Percentiles rank a stretch among this genome's conserved stretches.
phyloP scores from a whole-genome alignment of 2,797 vertebrate species.

The Semaprochilodus insignis region DNA sequence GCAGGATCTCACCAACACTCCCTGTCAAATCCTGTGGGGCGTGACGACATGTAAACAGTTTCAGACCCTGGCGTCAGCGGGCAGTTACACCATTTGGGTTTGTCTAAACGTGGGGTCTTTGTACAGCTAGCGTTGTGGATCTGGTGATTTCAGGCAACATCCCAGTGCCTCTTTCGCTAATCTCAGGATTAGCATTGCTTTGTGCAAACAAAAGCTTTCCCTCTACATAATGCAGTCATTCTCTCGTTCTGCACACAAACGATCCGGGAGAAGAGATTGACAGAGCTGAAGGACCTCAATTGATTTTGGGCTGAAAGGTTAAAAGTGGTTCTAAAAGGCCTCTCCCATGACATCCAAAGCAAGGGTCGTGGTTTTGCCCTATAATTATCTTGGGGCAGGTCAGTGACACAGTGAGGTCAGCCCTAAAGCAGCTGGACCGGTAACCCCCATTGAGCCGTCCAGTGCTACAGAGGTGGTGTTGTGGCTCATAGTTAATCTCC shows the following conservation, averaged over 20 bases:
- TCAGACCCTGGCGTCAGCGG: too few species aligned
- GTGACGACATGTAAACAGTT: background rate
- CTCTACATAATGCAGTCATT: background rate
- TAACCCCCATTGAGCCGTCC: conserved; percentile 70
- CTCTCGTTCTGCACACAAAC: background rate
- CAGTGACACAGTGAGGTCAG: conserved; percentile 77
- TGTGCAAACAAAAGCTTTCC: background rate
- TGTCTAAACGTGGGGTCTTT: too few species aligned
- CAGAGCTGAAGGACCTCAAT: background rate
- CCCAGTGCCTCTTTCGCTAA: background rate
- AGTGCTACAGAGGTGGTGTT: conserved; percentile 73
- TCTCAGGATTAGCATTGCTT: background rate
- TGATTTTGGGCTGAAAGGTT: conserved; percentile 61
- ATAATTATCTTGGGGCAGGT: conserved; percentile 80
- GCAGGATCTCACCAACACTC: conserved; percentile 1
- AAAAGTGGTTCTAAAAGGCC: conserved; percentile 74
- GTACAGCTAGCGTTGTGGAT: too few species aligned
- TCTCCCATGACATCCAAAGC: conserved; percentile 66
- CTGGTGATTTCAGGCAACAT: too few species aligned
- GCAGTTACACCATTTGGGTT: too few species aligned
- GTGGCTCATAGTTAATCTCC: conserved; percentile 75
- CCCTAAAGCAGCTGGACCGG: conserved; percentile 81
- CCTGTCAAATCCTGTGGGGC: background rate
- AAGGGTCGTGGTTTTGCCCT: conserved; percentile 78
- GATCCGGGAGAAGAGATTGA: background rate